These are phyloP conservation scores for Cantharis flavilabris DNA, from an alignment of 2,888 invertebrate genomes.

Conservation along the genomic window DNA sequence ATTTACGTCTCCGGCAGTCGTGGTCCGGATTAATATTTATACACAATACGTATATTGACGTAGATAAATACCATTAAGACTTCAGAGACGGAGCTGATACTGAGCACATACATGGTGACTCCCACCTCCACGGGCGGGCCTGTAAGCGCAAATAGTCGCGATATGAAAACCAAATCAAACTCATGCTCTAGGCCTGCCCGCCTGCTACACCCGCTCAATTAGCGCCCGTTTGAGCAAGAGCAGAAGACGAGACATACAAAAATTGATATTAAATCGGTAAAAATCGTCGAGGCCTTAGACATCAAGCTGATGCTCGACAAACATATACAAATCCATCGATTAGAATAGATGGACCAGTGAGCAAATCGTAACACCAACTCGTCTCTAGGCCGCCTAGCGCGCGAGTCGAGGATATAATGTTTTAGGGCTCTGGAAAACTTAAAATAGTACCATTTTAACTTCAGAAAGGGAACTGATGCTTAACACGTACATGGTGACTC, in stretches of 20 bases:
- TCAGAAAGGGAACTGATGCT: conserved; percentile 98
- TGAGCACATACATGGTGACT: conserved; percentile 97
- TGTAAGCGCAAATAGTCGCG: conserved; percentile 62
- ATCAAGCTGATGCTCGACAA: conserved; percentile 97
- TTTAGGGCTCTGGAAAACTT: conserved; percentile 38
- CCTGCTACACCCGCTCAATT: conserved; percentile 45
- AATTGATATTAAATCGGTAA: conserved; percentile 24
- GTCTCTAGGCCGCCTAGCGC: conserved; percentile 54
- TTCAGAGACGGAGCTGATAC: conserved; percentile 98
- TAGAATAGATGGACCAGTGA: conserved; percentile 89
- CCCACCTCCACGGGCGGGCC: conserved; percentile 97
- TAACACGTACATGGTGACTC: conserved; percentile 97
- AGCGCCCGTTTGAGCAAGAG: conserved; percentile 43
- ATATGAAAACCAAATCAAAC: conserved; percentile 48
- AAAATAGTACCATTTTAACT: conserved; percentile 87
- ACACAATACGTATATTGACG: conserved; percentile 39
- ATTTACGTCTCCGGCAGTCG: conserved; percentile 38
- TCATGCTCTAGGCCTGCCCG: conserved; percentile 53
- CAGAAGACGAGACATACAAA: conserved; percentile 43
- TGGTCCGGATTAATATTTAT: conserved; percentile 32
- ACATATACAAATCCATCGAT: conserved; percentile 90
- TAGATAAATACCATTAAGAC: conserved; percentile 84
- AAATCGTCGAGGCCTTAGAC: conserved; percentile 97
- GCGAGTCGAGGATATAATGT: conserved; percentile 50
- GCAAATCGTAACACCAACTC: conserved; percentile 51